Evolutionary conservation across 2,888 invertebrate species (phyloP), one percentile per base, ranked within the genome.

Genomic region (Andrena fulva): DNA sequence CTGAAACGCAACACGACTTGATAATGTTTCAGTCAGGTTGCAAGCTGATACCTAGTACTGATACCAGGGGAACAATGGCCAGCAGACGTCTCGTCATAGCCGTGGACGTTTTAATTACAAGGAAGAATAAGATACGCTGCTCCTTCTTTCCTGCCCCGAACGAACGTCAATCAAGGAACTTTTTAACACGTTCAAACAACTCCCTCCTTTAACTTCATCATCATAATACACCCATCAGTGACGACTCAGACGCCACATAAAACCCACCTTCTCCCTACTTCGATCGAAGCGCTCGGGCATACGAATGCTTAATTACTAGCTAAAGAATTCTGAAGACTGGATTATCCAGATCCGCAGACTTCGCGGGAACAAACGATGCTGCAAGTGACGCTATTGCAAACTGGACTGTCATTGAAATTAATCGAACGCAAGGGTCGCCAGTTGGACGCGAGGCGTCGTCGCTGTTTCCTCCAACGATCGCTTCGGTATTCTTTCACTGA

Each of bases 111-210:
- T 42, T 42, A 42, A 42, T 42, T 42, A 42, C 42, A 16, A 16
- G 16, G 42, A 42, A 42, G 42, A 42, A 42, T 42, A 42, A 42
- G 42, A 42, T 42, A 42, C 42, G 16, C 42, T 16, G 42, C 42
- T 42, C 16, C 42, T 5, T 42, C 42, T 42, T 16, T 5, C 42
- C 16, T 16, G 16, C 42, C 4, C 12, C 12, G 42, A 42, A 68
- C 56, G 62, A 75, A 78, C 77, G 62, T 69, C 77, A 56, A 67
- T 72, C 80, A 68, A 62, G 62, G 48, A 68, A 72, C 42, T 80
- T 54, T 64, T 67, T 66, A 67, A 80, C 77, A 16, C 71, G 67
- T 60, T 35, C 29, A 35, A 42, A 63, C 48, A 60, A 31, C 31
- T 31, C 12, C 16, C 27, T 42, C 16, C 16, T 42, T 16, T 16